phyloP scores from a whole-genome alignment of 2,888 invertebrate species.

The Abrostola tripartita region DNA sequence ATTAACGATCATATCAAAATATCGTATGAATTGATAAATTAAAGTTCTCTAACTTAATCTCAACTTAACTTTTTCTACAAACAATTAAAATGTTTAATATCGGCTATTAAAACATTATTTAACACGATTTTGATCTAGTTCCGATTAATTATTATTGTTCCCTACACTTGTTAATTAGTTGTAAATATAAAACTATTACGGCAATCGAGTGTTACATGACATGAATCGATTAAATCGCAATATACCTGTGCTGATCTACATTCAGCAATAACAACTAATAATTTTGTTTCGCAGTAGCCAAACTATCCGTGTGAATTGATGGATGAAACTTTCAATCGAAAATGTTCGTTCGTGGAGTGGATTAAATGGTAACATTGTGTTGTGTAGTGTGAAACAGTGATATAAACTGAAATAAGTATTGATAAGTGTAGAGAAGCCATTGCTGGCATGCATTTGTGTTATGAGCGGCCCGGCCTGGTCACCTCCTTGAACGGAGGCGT shows the following conservation, averaged over 20 bases:
- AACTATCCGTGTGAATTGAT: slow-evolving; percentile 56
- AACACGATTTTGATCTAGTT: slow-evolving; percentile 21
- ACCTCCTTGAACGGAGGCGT: slow-evolving; percentile 83
- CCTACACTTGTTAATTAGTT: slow-evolving; percentile 36
- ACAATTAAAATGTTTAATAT: slow-evolving; percentile 22
- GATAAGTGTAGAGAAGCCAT: slow-evolving; percentile 69
- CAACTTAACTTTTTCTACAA: slow-evolving; percentile 21
- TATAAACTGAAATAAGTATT: slow-evolving; percentile 58
- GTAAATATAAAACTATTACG: slow-evolving; percentile 50
- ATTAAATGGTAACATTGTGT: slow-evolving; percentile 64
- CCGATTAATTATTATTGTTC: slow-evolving; percentile 18
- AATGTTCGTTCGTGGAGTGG: slow-evolving; percentile 85
- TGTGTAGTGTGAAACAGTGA: slow-evolving; percentile 50
- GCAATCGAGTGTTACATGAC: slow-evolving; percentile 67
- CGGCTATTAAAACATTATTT: slow-evolving; percentile 3
- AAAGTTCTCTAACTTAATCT: slow-evolving; percentile 18
- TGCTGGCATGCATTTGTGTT: slow-evolving; percentile 87
- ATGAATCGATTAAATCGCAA: slow-evolving; percentile 55
- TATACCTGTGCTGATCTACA: slow-evolving; percentile 52
- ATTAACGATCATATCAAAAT: background rate
- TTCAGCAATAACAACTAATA: slow-evolving; percentile 61
- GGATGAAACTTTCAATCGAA: slow-evolving; percentile 66
- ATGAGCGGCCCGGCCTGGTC: slow-evolving; percentile 84
- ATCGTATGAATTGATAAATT: no score
- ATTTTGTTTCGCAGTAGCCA: slow-evolving; percentile 67